Base-by-base conservation (phyloP, 2,113 vertebrate species). In the Perognathus longimembris region DNA sequence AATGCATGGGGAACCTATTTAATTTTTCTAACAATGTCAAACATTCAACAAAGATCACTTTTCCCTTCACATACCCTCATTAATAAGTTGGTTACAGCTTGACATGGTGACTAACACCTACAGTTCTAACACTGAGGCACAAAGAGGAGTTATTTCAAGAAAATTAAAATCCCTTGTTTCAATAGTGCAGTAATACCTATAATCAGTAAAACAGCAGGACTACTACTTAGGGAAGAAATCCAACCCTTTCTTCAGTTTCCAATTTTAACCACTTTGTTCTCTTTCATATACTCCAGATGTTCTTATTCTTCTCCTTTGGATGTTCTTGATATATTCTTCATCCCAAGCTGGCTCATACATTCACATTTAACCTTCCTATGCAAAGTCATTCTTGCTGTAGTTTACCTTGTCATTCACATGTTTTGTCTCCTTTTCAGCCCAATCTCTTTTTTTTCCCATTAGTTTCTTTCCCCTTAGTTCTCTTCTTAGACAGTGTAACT, bases 341-440 rank as follows among this genome's bases (percentile, higher is more conserved):
- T 32, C 26, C 74, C 30, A 63, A 5, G 9, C 15, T 76, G n/a
- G 26, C 45, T 7, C 11, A 38, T 69, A n/a, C 2, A 0, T 45
- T 38, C 36, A 54, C 7, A 45, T 78, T 88, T 80, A 18, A 54
- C 50, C 54, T 89, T 91, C 40, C 54, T 85, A 30, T 8, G 6
- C 12, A 54, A 70, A 77, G 4, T 32, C 18, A 2, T 11, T 76
- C 81, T 86, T 80, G 64, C 30, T 67, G 38, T 50, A 2, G 0
- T 88, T 96, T 95, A 96, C 94, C 89, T 84, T 42, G 22, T 38
- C 24, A 89, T 54, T 94, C 42, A 85, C 10, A 77, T 36, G 64
- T n/a, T 50, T 61, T 38, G 2, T 84, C 36, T 91, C 26, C 18
- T 90, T 91, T 80, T 94, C 92, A 88, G 54, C 24, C 11, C 30